phyloP scores from a whole-genome alignment of 2,888 invertebrate genomes.

The Zaprionus bogoriensis region DNA sequence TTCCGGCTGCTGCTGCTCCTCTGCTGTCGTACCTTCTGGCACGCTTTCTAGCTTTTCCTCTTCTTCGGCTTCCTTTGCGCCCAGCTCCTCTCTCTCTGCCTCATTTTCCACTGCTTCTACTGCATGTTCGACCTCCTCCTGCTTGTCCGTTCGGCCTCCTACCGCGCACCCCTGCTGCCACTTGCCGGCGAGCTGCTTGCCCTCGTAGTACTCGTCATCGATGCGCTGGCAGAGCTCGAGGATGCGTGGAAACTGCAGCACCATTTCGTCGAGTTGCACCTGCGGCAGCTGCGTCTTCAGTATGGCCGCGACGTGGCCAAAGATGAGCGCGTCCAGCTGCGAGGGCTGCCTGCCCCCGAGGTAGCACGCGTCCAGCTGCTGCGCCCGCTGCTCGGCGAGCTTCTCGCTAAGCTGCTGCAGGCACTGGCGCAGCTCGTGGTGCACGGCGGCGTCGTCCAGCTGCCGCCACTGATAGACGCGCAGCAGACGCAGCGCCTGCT shows the following conservation, averaged over 20 bases:
- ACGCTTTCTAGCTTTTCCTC: too few relatives aligned
- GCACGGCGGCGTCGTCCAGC: conserved; percentile 89
- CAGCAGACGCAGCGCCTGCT: conserved; percentile 87
- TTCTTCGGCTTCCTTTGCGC: too few relatives aligned
- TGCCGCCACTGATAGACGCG: conserved; percentile 91
- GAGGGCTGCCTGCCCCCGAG: conserved; percentile 90
- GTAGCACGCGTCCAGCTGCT: conserved; percentile 86
- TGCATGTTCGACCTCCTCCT: background rate
- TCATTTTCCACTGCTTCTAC: background rate
- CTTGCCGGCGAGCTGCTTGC: conserved; percentile 15
- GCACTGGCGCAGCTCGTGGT: conserved; percentile 87
- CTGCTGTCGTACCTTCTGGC: too few relatives aligned
- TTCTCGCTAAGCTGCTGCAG: conserved; percentile 92
- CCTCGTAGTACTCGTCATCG: conserved; percentile 16
- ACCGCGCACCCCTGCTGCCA: background rate
- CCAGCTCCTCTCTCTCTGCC: too few relatives aligned
- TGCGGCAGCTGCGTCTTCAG: conserved; percentile 93
- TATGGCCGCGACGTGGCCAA: conserved; percentile 96
- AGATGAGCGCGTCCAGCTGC: conserved; percentile 96
- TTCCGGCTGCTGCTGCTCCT: too few relatives aligned
- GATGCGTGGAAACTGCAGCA: conserved; percentile 23
- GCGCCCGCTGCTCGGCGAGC: conserved; percentile 84
- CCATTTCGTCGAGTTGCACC: conserved; percentile 62
- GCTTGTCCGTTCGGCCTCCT: background rate
- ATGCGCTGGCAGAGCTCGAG: conserved; percentile 23